Evolutionary conservation across 2,113 vertebrate species (phyloP), one percentile per base, ranked within the genome.

Genomic region (Sporophila hypoxantha): DNA sequence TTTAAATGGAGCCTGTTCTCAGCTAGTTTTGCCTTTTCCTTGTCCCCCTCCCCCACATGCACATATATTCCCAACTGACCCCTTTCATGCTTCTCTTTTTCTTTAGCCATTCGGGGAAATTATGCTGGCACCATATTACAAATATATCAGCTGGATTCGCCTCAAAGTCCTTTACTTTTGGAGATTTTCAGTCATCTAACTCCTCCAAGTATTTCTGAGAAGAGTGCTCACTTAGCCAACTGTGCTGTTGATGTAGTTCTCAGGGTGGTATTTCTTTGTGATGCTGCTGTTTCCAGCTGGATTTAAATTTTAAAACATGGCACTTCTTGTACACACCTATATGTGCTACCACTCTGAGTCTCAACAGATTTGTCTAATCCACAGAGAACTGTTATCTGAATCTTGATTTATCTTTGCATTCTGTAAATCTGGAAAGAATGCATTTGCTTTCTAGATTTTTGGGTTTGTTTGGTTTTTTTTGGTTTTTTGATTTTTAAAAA

Each of bases 11-110:
- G 88, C 61, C 85, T 87, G 68, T 93, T 92, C 85, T 88, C 85
- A 92, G 92, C 94, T 92, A 94, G 92, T 89, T 94, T 91, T 95
- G 91, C 80, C 70, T 92, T 91, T 93, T 90, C 84, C 68, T 83
- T 87, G 55, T 53, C 50, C 79, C 82, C 84, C 68, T 87, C 86
- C 92, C 82, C 83, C 93, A 78, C 53, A 70, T 32, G 39, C 78
- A 89, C 47, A 34, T 86, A 88, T 70, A 90, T 91, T 95, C 90
- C 70, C 83, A 59, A 69, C 70, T 91, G 88, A 95, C 90, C 89
- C 70, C 65, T 92, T 90, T 88, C 52, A 74, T 89, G 79, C 79
- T 90, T 91, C 68, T 44, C 66, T 36, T 62, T 82, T 74, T 69
- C 91, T 93, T 47, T 59, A 87, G 59, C 60, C 66, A 15, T 90